A percentile compares a stretch with the other conserved stretches of the same genome.
Evolutionary conservation across 2,888 invertebrate species (phyloP).

Genomic region (Lochmaea crataegi): DNA sequence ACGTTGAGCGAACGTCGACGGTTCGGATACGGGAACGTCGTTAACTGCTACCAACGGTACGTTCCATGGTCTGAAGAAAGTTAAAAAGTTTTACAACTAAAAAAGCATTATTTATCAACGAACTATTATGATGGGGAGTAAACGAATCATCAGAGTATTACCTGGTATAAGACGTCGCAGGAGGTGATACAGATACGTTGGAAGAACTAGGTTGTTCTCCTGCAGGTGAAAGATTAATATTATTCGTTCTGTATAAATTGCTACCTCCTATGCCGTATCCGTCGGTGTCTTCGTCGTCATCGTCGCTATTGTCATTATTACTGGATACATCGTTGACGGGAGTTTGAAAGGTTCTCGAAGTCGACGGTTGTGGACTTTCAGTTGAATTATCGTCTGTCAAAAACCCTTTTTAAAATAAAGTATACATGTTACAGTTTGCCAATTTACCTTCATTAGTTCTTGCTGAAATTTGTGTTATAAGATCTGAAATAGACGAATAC

Average conservation of each 20-base stretch:
- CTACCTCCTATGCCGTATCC: slow-evolving; percentile 43
- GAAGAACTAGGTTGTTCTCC: neutral
- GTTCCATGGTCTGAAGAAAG: slow-evolving; percentile 49
- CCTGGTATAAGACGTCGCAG: slow-evolving; percentile 9
- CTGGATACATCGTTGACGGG: slow-evolving; percentile 42
- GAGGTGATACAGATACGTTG: neutral
- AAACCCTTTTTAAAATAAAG: neutral
- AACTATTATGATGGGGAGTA: too few relatives aligned
- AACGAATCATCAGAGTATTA: neutral
- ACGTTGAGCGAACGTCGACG: slow-evolving; percentile 47
- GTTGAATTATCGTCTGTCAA: neutral
- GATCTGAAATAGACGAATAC: slow-evolving; percentile 33
- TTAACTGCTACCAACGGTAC: slow-evolving; percentile 69
- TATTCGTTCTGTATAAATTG: slow-evolving; percentile 51
- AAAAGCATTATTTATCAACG: too few relatives aligned
- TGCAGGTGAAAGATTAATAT: slow-evolving; percentile 47
- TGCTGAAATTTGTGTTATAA: slow-evolving; percentile 38
- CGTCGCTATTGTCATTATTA: slow-evolving; percentile 48
- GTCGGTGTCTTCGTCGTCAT: slow-evolving; percentile 44
- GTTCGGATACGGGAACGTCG: slow-evolving; percentile 68
- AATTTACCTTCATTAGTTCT: slow-evolving; percentile 17
- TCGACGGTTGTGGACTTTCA: slow-evolving; percentile 19
- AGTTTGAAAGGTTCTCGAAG: slow-evolving; percentile 13
- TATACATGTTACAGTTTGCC: neutral
- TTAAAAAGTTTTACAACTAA: neutral